A percentile compares a stretch with the other conserved stretches of the same genome.
These are phyloP conservation scores for Plebejus melissa DNA, from an alignment of 2,888 invertebrate genomes.

Conservation along the genomic window DNA sequence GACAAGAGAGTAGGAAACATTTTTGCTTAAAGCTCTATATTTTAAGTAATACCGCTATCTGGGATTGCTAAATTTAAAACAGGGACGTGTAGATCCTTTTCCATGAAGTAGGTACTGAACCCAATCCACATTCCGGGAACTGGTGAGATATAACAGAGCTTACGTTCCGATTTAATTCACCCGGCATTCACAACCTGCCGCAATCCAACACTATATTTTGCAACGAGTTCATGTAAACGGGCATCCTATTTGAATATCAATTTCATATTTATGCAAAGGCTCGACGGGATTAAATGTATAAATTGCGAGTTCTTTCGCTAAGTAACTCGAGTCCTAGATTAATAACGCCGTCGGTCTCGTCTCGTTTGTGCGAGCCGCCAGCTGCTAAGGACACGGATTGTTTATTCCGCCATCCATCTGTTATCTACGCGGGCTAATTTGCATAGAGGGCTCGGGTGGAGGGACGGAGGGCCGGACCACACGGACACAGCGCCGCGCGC, in stretches of 20 bases:
- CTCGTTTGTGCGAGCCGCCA: conserved; percentile 39
- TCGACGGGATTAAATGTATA: neutral
- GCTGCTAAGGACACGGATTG: conserved; percentile 71
- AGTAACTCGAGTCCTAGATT: conserved; percentile 30
- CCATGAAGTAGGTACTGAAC: neutral
- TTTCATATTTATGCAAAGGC: conserved; percentile 18
- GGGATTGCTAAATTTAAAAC: neutral
- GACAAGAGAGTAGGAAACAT: neutral
- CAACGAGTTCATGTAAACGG: neutral
- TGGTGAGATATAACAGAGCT: neutral
- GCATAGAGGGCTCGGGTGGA: conserved; percentile 67
- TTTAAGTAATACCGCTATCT: neutral
- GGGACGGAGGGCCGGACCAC: conserved; percentile 67
- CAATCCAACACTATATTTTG: conserved; percentile 6
- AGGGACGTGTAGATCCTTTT: neutral
- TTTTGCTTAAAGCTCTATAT: neutral
- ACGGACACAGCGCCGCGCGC: conserved; percentile 75
- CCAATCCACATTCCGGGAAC: neutral
- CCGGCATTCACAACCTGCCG: neutral
- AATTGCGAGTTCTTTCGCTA: conserved; percentile 14
- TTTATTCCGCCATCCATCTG: conserved; percentile 79
- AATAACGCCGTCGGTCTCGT: conserved; percentile 33
- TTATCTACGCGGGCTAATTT: conserved; percentile 78
- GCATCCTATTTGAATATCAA: conserved; percentile 5
- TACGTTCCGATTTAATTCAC: conserved; percentile 1